These are phyloP conservation scores for Drosophila falleni DNA, from an alignment of 2,888 invertebrate genomes.

Conservation along the genomic window DNA sequence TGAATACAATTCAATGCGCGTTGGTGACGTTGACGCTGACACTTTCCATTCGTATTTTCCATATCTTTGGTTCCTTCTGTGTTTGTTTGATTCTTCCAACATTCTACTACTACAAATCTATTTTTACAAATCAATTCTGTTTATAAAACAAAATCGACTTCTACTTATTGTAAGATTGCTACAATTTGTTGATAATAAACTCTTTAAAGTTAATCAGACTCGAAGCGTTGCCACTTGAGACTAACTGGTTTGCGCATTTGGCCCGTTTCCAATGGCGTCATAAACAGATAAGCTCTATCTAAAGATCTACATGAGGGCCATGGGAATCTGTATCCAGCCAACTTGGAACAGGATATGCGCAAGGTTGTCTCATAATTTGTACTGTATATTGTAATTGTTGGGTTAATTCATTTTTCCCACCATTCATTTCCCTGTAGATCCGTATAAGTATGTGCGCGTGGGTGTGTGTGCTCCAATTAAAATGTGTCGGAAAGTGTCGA, in stretches of 20 bases:
- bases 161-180: background rate
- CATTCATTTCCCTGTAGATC: conserved; percentile 21
- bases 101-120: background rate
- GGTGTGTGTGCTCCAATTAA: conserved; percentile 54
- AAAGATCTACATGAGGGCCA: background rate
- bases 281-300: conserved; percentile 46
- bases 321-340: conserved; percentile 25
- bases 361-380: conserved; percentile 40
- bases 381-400: conserved; percentile 29
- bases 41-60: conserved; percentile 19
- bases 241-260: conserved; percentile 59
- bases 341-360: conserved; percentile 46
- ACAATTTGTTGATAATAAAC: conserved; percentile 15
- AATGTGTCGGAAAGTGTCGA: conserved; percentile 51
- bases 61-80: background rate
- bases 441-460: conserved; percentile 4
- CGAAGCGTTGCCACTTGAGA: conserved; percentile 27
- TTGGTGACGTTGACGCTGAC: conserved; percentile 37
- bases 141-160: background rate
- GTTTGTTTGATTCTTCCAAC: background rate
- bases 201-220: conserved; percentile 22
- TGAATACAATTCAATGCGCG: conserved; percentile 75
- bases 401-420: conserved; percentile 50
- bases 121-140: background rate
- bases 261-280: conserved; percentile 58